These are phyloP conservation scores for Physella acuta DNA, from an alignment of 1,140 invertebrate species.

Conservation along the genomic window DNA sequence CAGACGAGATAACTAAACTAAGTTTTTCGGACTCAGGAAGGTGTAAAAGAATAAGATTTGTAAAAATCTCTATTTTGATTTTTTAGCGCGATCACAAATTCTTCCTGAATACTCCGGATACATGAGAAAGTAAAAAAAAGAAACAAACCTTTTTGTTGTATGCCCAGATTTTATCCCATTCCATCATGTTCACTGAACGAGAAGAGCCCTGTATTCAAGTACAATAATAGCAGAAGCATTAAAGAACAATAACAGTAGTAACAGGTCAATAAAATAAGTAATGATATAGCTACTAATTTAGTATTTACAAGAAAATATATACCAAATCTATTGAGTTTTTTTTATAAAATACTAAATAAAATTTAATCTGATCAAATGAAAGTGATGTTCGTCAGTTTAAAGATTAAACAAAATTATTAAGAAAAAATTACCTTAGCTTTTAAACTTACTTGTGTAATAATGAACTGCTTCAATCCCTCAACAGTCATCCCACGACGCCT, in stretches of 20 bases:
- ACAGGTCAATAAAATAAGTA: too few species aligned
- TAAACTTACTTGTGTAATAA: conserved; percentile 87
- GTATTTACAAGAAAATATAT: too few species aligned
- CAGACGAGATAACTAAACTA: too few species aligned
- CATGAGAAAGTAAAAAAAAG: background rate
- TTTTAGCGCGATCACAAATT: background rate
- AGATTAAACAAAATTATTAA: too few species aligned
- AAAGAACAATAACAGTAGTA: background rate
- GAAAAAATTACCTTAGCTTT: too few species aligned
- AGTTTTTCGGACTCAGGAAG: background rate
- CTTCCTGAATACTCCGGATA: background rate
- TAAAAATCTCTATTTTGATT: background rate
- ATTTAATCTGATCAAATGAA: too few species aligned
- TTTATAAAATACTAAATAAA: too few species aligned
- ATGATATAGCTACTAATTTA: too few species aligned
- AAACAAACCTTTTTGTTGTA: conserved; percentile 90
- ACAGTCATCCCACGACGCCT: conserved; percentile 95
- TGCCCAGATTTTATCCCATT: conserved; percentile 99
- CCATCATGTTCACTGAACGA: conserved; percentile 96
- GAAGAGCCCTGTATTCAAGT: conserved; percentile 75
- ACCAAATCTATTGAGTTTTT: too few species aligned
- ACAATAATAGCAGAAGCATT: background rate
- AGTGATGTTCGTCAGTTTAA: too few species aligned
- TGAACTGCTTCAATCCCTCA: conserved; percentile 95
- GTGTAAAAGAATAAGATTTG: background rate